A percentile compares a stretch with the other conserved stretches of the same genome.
Conservation (phyloP, 2,888 invertebrate species). For the Eubasilissa splendida region DNA sequence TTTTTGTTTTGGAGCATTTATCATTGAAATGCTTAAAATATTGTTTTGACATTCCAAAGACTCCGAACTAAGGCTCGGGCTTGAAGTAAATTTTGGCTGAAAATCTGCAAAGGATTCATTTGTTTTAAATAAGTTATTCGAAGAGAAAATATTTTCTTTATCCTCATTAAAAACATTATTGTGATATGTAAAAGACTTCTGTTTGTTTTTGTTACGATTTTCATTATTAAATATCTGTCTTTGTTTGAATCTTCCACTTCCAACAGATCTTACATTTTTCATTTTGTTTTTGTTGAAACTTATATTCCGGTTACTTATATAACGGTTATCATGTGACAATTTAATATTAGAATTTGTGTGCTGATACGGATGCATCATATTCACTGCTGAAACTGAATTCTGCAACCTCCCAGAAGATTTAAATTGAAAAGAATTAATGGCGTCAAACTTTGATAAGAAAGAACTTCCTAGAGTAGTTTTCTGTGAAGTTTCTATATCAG, state of each 20-base stretch:
- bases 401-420: background rate
- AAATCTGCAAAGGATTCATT: constrained; percentile 16
- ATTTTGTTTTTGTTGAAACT: background rate
- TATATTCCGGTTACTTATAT: background rate
- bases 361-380: background rate
- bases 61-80: background rate
- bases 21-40: too few species aligned
- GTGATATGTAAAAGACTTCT: background rate
- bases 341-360: background rate
- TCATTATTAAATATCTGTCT: background rate
- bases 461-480: background rate
- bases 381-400: background rate
- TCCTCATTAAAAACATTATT: background rate
- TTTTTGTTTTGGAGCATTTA: too few species aligned
- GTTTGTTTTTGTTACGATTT: background rate
- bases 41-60: too few species aligned
- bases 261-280: too few species aligned
- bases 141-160: background rate
- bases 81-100: constrained; percentile 1
- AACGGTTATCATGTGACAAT: background rate
- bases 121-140: background rate
- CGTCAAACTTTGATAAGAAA: constrained; percentile 30
- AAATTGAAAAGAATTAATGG: background rate
- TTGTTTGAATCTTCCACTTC: too few species aligned
- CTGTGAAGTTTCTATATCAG: background rate